Percentiles rank a stretch among this genome's conserved stretches.
phyloP scores from a whole-genome alignment of 2,888 invertebrate species.

The Balanococcus diminutus region DNA sequence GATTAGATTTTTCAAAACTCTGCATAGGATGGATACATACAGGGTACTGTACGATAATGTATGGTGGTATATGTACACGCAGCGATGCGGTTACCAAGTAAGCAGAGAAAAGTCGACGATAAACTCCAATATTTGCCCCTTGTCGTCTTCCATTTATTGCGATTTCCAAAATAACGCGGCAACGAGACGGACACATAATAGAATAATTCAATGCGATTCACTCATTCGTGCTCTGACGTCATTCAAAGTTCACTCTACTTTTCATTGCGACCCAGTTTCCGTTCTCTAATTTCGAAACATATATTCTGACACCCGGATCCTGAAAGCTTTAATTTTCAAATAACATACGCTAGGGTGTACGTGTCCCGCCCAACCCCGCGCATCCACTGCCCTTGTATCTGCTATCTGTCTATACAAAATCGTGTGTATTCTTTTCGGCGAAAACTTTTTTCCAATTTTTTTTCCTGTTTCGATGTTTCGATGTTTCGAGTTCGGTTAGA shows the following conservation, averaged over 20 bases:
- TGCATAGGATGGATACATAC: not conserved
- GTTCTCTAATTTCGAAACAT: conserved; percentile 38
- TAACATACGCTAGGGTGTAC: conserved; percentile 15
- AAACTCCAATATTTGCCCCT: not conserved
- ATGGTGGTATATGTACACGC: not conserved
- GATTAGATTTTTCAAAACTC: not conserved
- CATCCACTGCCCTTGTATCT: too few relatives aligned
- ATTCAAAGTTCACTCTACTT: conserved; percentile 43
- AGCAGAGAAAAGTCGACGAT: not conserved
- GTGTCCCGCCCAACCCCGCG: not conserved
- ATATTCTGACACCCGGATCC: conserved; percentile 34
- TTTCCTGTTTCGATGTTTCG: not conserved
- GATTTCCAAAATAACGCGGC: conserved; percentile 29
- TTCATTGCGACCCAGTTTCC: conserved; percentile 43
- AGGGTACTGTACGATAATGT: too few relatives aligned
- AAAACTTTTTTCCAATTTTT: not conserved
- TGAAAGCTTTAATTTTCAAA: conserved; percentile 30
- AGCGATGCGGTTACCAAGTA: not conserved
- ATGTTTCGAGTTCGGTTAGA: not conserved
- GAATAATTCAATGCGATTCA: conserved; percentile 31
- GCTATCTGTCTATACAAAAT: not conserved
- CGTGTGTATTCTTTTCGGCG: not conserved
- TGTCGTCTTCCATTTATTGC: not conserved
- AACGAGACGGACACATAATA: conserved; percentile 9
- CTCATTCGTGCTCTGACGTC: conserved; percentile 32